These are phyloP conservation scores for Tribolium freemani DNA, from an alignment of 2,888 invertebrate genomes.

Conservation along the genomic window DNA sequence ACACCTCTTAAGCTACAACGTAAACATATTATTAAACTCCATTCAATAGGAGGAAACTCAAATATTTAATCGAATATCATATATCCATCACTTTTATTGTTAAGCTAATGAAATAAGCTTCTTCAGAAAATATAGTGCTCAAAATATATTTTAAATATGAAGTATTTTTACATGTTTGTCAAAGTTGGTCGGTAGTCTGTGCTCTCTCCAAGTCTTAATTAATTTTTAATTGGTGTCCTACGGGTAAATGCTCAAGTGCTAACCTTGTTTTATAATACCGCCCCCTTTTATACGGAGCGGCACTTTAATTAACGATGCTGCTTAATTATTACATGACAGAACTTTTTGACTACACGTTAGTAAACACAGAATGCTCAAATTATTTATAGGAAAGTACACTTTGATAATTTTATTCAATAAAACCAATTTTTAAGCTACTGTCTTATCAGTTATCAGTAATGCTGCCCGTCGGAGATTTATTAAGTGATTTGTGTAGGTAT, in stretches of 20 bases:
- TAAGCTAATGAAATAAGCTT: slow-evolving; percentile 3
- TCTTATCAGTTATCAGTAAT: slow-evolving; percentile 12
- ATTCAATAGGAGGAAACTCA: not conserved
- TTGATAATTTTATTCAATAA: not conserved
- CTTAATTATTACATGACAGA: slow-evolving; percentile 42
- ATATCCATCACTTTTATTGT: not conserved
- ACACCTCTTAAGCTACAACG: slow-evolving; percentile 1
- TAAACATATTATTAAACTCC: slow-evolving; percentile 11
- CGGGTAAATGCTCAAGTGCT: slow-evolving; percentile 45
- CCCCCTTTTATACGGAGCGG: slow-evolving; percentile 40
- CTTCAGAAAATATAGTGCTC: slow-evolving; percentile 6
- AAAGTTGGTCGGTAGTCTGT: slow-evolving; percentile 28
- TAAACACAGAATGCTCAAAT: slow-evolving; percentile 33
- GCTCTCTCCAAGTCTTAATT: slow-evolving; percentile 43
- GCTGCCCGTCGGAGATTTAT: not conserved
- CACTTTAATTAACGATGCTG: slow-evolving; percentile 45
- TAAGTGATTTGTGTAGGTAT: not conserved
- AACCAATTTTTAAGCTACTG: not conserved
- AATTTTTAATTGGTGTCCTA: slow-evolving; percentile 47
- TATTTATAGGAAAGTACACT: slow-evolving; percentile 15
- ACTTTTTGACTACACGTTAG: slow-evolving; percentile 39
- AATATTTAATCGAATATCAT: not conserved
- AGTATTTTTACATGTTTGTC: slow-evolving; percentile 37
- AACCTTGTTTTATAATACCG: slow-evolving; percentile 43
- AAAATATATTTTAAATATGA: slow-evolving; percentile 25